These are phyloP conservation scores for Agelas oroides DNA, from an alignment of 37 sponge, comb jelly and placozoan species.

Conservation along the genomic window DNA sequence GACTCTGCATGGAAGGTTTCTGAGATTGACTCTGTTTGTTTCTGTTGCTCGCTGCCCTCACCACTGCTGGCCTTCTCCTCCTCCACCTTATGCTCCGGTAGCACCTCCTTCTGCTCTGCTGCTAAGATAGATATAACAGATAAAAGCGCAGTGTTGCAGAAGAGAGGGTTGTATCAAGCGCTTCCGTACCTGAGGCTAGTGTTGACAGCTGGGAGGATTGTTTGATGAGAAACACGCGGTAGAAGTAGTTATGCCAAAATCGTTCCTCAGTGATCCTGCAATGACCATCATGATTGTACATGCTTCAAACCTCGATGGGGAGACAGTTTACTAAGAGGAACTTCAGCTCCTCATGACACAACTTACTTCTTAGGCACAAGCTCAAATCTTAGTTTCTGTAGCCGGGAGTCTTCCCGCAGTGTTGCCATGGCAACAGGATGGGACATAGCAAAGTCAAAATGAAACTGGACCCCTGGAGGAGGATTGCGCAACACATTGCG, in stretches of 20 bases:
- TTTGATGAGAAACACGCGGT: slow-evolving; percentile 95
- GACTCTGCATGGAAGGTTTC: too few relatives aligned
- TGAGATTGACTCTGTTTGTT: too few relatives aligned
- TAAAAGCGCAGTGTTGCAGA: too few relatives aligned
- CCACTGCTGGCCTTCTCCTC: background rate
- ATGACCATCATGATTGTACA: slow-evolving; percentile 8
- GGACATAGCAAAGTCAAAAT: slow-evolving; percentile 81
- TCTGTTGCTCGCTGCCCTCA: too few relatives aligned
- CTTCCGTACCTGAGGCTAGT: slow-evolving; percentile 40
- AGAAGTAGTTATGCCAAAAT: slow-evolving; percentile 99
- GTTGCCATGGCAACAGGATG: slow-evolving; percentile 91
- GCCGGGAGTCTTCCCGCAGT: slow-evolving; percentile 82
- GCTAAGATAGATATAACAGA: too few relatives aligned
- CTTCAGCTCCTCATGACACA: background rate
- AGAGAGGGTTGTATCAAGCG: too few relatives aligned
- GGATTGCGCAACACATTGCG: slow-evolving; percentile 94
- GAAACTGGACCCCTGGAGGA: slow-evolving; percentile 92
- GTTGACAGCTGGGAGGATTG: slow-evolving; percentile 87
- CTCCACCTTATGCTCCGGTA: background rate
- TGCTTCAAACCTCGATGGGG: background rate
- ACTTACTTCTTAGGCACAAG: slow-evolving; percentile 95
- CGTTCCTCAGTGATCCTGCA: slow-evolving; percentile 87
- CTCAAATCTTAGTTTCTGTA: slow-evolving; percentile 91
- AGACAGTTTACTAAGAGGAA: too few relatives aligned
- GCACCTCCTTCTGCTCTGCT: too few relatives aligned